Base-by-base conservation (phyloP, 2,113 vertebrate genomes). In the Amazona vittata region DNA sequence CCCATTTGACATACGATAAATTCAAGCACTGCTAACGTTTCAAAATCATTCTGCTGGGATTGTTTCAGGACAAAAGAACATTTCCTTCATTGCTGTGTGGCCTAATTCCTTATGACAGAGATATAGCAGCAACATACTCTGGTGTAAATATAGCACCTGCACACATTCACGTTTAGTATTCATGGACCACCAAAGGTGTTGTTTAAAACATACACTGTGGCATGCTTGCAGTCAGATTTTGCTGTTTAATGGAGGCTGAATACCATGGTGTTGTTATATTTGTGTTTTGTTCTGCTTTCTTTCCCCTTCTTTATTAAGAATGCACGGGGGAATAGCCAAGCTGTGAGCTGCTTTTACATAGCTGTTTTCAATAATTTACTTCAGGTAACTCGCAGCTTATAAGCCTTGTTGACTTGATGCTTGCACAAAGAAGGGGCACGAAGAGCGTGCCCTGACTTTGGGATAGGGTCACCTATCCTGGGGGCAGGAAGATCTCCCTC, bases 41-140 rank as follows among this genome's bases (percentile, higher is more conserved):
- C 70, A 76, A 62, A 91, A 89, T 75, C 10, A 15, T 91, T 96
- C 89, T 96, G 43, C 44, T 80, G 71, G 57, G 74, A 94, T 91
- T 96, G 75, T 93, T 96, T 93, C 41, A 71, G 68, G 47, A 88
- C 5, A 49, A 78, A 82, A 41, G 62, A 87, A 85, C 89, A 25
- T 87, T 97, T 96, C 52, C 74, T 92, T 96, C 75, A 11, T 92
- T 90, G 57, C 82, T 64, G 25, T 17, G 74, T 93, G 55, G 47
- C 89, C 82, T 97, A 89, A 91, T 93, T 94, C 94, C 93, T 81
- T 92, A 41, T 52, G 80, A 92, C 80, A 93, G 87, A 84, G 77
- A 91, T 94, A 64, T n/a, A 65, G 85, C 74, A 87, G 50, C 86
- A 92, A 62, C 89, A 95, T 53, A 5, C 53, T 41, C n/a, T 91